phyloP scores from a whole-genome alignment of 1,140 invertebrate species.

The Mizuhopecten yessoensis region DNA sequence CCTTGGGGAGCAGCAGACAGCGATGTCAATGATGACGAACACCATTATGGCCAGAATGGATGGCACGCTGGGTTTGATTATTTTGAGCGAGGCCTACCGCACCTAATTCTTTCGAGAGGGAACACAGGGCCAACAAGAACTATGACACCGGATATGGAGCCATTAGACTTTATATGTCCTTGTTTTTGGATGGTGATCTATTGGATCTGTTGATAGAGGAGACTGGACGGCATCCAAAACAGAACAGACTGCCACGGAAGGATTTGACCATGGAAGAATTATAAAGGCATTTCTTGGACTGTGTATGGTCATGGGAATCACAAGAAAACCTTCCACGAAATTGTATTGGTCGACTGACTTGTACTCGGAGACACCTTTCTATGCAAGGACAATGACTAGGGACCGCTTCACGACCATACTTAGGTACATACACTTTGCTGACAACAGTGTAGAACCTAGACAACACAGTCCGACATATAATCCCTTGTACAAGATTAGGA shows the following conservation, averaged over 20 bases:
- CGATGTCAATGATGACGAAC: too few species aligned
- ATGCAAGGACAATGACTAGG: too few species aligned
- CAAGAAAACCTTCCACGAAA: background rate
- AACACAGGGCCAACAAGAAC: slow-evolving; percentile 41
- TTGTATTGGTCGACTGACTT: background rate
- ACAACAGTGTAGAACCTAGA: too few species aligned
- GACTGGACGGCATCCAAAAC: too few species aligned
- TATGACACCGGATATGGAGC: background rate
- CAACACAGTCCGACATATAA: background rate
- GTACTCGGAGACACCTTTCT: background rate
- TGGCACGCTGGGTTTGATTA: background rate
- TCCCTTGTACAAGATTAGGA: background rate
- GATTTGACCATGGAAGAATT: too few species aligned
- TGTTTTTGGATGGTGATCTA: too few species aligned
- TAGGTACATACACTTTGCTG: too few species aligned
- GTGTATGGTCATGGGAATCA: background rate
- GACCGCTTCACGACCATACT: too few species aligned
- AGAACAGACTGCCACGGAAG: too few species aligned
- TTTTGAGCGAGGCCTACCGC: background rate
- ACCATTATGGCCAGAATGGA: too few species aligned
- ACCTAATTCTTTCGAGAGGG: background rate
- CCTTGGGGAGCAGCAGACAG: background rate
- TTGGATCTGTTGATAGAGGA: too few species aligned
- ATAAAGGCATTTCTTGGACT: too few species aligned
- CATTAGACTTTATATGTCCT: background rate